A percentile compares a stretch with the other conserved stretches of the same genome.
These are phyloP conservation scores for Frankliniella intonsa DNA, from an alignment of 2,888 invertebrate species.

Conservation along the genomic window DNA sequence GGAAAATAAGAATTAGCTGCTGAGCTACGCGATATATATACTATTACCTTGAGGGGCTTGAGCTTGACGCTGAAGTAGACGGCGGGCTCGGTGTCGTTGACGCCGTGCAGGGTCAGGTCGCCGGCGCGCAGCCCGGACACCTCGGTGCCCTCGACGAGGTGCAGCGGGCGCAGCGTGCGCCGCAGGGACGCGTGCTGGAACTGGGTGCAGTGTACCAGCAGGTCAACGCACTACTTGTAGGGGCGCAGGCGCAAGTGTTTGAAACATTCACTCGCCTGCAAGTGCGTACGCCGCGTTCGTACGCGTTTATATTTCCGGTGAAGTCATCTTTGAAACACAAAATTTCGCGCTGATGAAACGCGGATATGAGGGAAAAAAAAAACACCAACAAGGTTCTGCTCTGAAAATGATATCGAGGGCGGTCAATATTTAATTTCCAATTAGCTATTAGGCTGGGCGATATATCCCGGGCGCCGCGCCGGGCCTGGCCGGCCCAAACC, in stretches of 20 bases:
- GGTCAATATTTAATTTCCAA: neutral
- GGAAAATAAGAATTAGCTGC: no score
- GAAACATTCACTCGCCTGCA: no score
- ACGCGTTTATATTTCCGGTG: no score
- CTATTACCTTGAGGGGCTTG: conserved; percentile 14
- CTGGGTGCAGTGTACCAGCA: neutral
- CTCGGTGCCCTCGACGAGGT: conserved; percentile 10
- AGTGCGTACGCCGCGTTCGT: no score
- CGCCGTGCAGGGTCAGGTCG: neutral
- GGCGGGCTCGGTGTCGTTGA: conserved; percentile 23
- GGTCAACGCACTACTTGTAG: neutral
- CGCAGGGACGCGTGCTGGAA: neutral
- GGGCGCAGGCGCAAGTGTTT: neutral
- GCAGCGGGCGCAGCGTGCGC: conserved; percentile 16
- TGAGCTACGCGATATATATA: no score
- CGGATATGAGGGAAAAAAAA: no score
- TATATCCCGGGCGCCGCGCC: neutral
- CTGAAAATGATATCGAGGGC: neutral
- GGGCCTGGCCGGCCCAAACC: neutral
- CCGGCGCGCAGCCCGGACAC: conserved; percentile 6
- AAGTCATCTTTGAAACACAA: no score
- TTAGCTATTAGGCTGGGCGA: neutral
- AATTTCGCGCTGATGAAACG: no score
- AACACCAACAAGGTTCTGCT: neutral
- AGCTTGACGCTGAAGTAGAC: conserved; percentile 20